Conservation (phyloP, 2,888 invertebrate species). For the Acrocyrtus sp. region DNA sequence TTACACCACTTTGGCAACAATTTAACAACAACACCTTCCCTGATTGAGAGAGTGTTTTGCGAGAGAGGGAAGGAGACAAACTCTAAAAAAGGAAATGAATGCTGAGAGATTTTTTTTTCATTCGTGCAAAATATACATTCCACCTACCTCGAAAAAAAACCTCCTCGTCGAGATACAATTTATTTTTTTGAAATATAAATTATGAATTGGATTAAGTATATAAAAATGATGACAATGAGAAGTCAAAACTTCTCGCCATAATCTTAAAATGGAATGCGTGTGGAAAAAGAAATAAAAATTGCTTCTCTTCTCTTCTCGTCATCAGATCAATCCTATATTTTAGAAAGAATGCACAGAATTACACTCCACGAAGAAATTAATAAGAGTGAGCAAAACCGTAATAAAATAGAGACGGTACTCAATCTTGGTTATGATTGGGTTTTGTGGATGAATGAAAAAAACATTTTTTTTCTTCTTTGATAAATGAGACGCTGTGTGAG, state of each 20-base stretch:
- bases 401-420: slow-evolving; percentile 6
- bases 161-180: slow-evolving; percentile 3
- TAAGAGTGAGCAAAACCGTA: not conserved
- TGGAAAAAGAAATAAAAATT: too few relatives aligned
- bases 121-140: slow-evolving; percentile 2
- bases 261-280: too few relatives aligned
- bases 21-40: not conserved
- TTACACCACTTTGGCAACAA: slow-evolving; percentile 24
- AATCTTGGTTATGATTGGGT: too few relatives aligned
- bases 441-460: too few relatives aligned
- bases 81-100: slow-evolving; percentile 47
- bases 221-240: not conserved
- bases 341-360: not conserved
- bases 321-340: not conserved
- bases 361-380: not conserved
- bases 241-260: not conserved
- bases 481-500: slow-evolving; percentile 55
- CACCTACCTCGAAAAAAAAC: not conserved
- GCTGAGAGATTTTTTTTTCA: slow-evolving; percentile 14
- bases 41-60: too few relatives aligned
- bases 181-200: not conserved
- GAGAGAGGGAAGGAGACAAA: slow-evolving; percentile 39
- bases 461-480: too few relatives aligned
- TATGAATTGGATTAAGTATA: slow-evolving; percentile 3
- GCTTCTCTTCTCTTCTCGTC: too few relatives aligned